Base-by-base conservation (phyloP, 2,113 vertebrate genomes). In the Xenus cinereus region DNA sequence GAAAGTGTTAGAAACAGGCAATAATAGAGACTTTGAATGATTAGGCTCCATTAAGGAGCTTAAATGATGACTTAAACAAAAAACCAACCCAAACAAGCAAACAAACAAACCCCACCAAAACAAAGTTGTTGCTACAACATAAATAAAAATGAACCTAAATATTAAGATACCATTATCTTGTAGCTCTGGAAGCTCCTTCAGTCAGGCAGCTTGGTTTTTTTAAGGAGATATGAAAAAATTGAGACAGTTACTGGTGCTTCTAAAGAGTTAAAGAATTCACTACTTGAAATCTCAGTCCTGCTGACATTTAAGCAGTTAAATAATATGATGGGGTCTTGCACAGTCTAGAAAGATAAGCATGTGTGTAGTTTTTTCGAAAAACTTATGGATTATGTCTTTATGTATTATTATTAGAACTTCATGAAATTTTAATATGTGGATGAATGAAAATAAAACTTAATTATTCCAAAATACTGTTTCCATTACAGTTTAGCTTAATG, bases 401-500 rank as follows among this genome's bases (percentile, higher is more conserved):
- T 81, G 33, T 59, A 73, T 71, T 80, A 72, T 67, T 92, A 88
- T 88, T 93, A 93, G 56, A 82, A 92, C 56, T 73, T 72, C 69
- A 89, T 95, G 39, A 90, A 90, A 79, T 87, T 89, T 94, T 93
- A 94, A 87, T 86, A 78, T 68, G 69, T 66, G 53, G 27, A 45
- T 93, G 92, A 96, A 94, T 90, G 66, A 94, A 95, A 93, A 93
- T 95, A 90, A 93, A 90, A 94, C 28, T 89, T 92, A 92, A 93
- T 92, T 94, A 93, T 93, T 95, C 95, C 84, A 95, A 94, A 94
- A 84, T 92, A 95, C 66, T 19, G 30, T 68, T 95, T 78, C 72
- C 66, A 68, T 90, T 93, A 93, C 76, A 72, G 56, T 86, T 81
- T 81, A 81, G 41, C 35, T 48, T 78, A 90, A 80, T 68, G 64